These are phyloP conservation scores for Perca flavescens DNA, from an alignment of 2,113 vertebrate genomes.

Conservation along the genomic window DNA sequence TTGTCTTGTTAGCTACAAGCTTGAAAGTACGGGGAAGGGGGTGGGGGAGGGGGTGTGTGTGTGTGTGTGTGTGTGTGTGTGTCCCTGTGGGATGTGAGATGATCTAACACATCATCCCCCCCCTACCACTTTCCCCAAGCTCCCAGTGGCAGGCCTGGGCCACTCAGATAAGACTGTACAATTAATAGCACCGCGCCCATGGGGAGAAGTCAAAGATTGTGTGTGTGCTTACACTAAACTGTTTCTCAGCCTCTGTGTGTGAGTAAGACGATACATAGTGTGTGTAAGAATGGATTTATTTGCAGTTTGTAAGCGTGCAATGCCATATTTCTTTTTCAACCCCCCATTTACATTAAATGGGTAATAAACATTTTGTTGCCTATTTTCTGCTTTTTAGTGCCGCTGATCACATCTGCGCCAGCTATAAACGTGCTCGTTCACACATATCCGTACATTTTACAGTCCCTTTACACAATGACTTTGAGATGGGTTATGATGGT, in stretches of 20 bases:
- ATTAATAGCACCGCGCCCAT: conserved; percentile 71
- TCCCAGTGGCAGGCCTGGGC: conserved; percentile 73
- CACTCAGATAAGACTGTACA: conserved; percentile 76
- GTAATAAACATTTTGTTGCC: conserved; percentile 45
- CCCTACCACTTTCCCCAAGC: conserved; percentile 43
- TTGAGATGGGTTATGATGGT: conserved; percentile 7
- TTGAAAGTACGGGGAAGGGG: no score
- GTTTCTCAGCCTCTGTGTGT: conserved; percentile 17
- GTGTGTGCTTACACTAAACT: conserved; percentile 37
- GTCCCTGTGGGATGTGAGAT: conserved; percentile 43
- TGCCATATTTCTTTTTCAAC: conserved; percentile 54
- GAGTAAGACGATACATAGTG: not conserved
- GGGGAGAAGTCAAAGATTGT: conserved; percentile 70
- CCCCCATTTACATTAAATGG: conserved; percentile 45
- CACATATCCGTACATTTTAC: not conserved
- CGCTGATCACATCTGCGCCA: conserved; percentile 38
- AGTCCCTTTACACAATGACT: conserved; percentile 1
- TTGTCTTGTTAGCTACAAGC: conserved; percentile 7
- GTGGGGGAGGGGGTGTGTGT: conserved; percentile 12
- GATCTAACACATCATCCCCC: conserved; percentile 49
- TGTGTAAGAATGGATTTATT: conserved; percentile 31
- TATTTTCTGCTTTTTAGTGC: conserved; percentile 29
- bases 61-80: conserved; percentile 13
- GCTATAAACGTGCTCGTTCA: not conserved
- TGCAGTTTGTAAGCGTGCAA: conserved; percentile 38